Conservation (phyloP, 2,888 invertebrate species). For the Fragum whitleyi region DNA sequence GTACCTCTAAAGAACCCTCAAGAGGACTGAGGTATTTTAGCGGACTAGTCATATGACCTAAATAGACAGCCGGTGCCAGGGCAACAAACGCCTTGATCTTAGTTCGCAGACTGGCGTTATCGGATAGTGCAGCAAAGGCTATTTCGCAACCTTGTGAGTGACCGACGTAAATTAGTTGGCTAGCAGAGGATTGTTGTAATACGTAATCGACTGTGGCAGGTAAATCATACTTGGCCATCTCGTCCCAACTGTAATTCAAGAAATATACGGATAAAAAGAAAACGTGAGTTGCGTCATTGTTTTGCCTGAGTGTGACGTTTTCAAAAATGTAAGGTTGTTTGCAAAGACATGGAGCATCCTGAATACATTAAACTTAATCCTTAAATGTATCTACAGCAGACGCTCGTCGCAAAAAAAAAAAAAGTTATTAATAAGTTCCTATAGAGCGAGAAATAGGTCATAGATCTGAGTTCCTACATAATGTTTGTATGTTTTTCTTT, state of each 20-base stretch:
- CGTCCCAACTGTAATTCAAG: conserved; percentile 89
- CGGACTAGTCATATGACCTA: conserved; percentile 44
- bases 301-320: too few species aligned
- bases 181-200: conserved; percentile 87
- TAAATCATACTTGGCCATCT: conserved; percentile 94
- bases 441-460: too few species aligned
- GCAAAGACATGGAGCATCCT: too few species aligned
- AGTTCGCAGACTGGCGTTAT: conserved; percentile 77
- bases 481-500: too few species aligned
- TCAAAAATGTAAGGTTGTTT: too few species aligned
- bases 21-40: conserved; percentile 22
- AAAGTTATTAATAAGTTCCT: too few species aligned
- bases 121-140: conserved; percentile 82
- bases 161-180: conserved; percentile 91
- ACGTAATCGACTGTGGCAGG: conserved; percentile 93
- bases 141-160: conserved; percentile 93
- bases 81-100: conserved; percentile 83
- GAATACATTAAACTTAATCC: too few species aligned
- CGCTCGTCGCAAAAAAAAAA: too few species aligned
- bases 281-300: too few species aligned
- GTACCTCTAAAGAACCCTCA: conserved; percentile 20
- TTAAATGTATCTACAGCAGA: too few species aligned
- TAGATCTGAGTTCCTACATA: too few species aligned
- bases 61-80: conserved; percentile 84
- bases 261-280: too few species aligned